These are phyloP conservation scores for Rattus rattus DNA, from an alignment of 2,113 vertebrate genomes.

Conservation along the genomic window DNA sequence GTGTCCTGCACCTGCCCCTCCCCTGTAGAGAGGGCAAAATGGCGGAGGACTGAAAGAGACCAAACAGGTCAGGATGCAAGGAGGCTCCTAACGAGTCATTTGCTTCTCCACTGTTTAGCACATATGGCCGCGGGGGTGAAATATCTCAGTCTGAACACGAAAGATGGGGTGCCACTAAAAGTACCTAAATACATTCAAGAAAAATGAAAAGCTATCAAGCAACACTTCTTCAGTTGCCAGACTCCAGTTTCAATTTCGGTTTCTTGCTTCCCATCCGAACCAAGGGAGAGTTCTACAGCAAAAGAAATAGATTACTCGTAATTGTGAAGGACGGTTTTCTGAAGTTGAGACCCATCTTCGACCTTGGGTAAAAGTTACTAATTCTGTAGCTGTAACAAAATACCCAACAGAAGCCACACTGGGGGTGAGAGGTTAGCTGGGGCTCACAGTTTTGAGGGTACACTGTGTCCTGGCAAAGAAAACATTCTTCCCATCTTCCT, in stretches of 20 bases:
- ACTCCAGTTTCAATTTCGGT: slow-evolving; percentile 66
- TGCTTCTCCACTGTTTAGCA: background rate
- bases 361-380: slow-evolving; percentile 1
- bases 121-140: slow-evolving; percentile 63
- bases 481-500: background rate
- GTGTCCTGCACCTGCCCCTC: background rate
- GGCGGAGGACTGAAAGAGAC: background rate
- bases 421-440: background rate
- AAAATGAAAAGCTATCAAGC: slow-evolving; percentile 62
- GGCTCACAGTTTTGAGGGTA: background rate
- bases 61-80: background rate
- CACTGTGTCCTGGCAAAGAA: background rate
- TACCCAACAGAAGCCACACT: background rate
- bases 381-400: background rate
- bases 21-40: background rate
- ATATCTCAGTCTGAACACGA: slow-evolving; percentile 66
- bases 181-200: slow-evolving; percentile 61
- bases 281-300: slow-evolving; percentile 37
- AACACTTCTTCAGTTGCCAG: slow-evolving; percentile 70
- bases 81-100: background rate
- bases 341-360: slow-evolving; percentile 30
- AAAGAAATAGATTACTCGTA: slow-evolving; percentile 43
- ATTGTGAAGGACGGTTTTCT: slow-evolving; percentile 2
- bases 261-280: slow-evolving; percentile 40
- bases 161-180: slow-evolving; percentile 52